Conservation (phyloP, 2,888 invertebrate species). For the Leptarthrus brevirostris region DNA sequence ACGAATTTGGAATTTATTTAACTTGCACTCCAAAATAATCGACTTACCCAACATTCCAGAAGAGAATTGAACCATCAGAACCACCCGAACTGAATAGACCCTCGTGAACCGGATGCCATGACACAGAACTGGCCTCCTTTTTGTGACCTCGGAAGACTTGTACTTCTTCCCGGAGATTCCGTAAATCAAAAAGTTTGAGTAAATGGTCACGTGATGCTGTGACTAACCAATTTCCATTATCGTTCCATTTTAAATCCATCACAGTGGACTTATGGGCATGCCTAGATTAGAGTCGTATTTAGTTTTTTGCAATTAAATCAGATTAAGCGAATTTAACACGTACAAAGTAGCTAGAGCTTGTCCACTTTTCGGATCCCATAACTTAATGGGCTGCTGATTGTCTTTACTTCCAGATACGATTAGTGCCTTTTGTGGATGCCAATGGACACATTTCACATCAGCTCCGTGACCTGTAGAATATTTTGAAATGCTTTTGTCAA, state of each 20-base stretch:
- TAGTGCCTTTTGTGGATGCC: slow-evolving; percentile 98
- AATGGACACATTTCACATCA: slow-evolving; percentile 99
- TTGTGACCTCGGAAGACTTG: slow-evolving; percentile 99
- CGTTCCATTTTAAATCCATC: slow-evolving; percentile 99
- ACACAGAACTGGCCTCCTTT: slow-evolving; percentile 96
- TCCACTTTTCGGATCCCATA: slow-evolving; percentile 99
- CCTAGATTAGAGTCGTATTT: no score
- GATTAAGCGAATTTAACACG: no score
- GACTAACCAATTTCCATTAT: slow-evolving; percentile 98
- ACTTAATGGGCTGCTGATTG: slow-evolving; percentile 98
- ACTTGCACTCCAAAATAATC: no score
- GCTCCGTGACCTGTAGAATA: slow-evolving; percentile 94
- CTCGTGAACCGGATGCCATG: slow-evolving; percentile 99
- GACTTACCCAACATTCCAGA: slow-evolving; percentile 96
- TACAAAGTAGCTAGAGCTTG: slow-evolving; percentile 93
- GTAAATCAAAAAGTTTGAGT: slow-evolving; percentile 95
- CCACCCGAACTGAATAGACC: slow-evolving; percentile 97
- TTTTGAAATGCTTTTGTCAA: no score
- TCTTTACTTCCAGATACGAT: slow-evolving; percentile 99
- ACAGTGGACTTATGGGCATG: slow-evolving; percentile 99
- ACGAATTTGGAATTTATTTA: no score
- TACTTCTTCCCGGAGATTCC: slow-evolving; percentile 94
- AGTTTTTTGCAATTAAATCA: no score
- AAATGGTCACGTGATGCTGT: slow-evolving; percentile 98
- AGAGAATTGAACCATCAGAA: slow-evolving; percentile 97